Percentiles rank a stretch among this genome's conserved stretches.
Evolutionary conservation across 2,888 invertebrate genomes (phyloP).

Genomic region (Scrobipalpa costella): DNA sequence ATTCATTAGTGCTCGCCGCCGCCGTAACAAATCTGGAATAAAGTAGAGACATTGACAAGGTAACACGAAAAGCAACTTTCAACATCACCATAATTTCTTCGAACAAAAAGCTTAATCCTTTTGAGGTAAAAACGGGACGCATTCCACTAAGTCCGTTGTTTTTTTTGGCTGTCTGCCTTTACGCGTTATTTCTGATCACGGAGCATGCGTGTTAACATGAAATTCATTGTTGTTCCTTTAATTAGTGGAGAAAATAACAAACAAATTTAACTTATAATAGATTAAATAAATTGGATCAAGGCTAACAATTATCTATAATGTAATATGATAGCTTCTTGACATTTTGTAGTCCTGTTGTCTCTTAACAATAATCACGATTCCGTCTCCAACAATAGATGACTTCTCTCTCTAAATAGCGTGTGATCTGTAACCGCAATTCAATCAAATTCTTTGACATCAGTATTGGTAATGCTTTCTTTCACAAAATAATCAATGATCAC

Average conservation of each 20-base stretch:
- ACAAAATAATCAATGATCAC: not conserved
- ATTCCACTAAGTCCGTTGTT: conserved; percentile 58
- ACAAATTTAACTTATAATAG: no score
- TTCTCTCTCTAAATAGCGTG: no score
- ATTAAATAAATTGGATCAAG: no score
- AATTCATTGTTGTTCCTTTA: conserved; percentile 59
- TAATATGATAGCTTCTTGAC: no score
- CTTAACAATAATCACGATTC: no score
- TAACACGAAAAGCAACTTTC: conserved; percentile 42
- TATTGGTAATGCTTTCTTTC: no score
- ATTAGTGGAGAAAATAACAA: not conserved
- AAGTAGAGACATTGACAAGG: conserved; percentile 6
- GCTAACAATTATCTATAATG: no score
- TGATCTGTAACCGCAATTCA: no score
- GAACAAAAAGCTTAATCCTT: conserved; percentile 57
- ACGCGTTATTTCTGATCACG: conserved; percentile 56
- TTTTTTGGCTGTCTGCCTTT: conserved; percentile 47
- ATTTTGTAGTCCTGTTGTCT: no score
- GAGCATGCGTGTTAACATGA: conserved; percentile 47
- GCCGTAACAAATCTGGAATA: conserved; percentile 22
- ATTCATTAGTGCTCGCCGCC: conserved; percentile 20
- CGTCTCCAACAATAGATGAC: no score
- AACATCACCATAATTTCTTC: conserved; percentile 52
- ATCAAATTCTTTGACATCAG: no score
- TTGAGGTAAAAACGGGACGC: conserved; percentile 59